Base-by-base conservation (phyloP, 2,888 invertebrate genomes). In the Ormia ochracea region DNA sequence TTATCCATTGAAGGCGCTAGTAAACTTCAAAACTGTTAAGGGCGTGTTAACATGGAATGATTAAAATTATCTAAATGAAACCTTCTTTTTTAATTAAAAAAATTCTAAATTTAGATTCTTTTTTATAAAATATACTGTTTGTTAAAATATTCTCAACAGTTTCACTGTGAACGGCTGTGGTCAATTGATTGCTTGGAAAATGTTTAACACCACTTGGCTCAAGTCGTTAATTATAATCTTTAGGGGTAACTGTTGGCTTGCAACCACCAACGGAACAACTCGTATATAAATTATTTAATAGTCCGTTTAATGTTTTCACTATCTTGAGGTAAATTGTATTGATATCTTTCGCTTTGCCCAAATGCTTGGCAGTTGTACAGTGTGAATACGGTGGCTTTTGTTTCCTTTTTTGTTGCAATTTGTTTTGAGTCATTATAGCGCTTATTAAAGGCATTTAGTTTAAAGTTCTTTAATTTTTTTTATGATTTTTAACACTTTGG, bases 401-500 rank as follows among this genome's bases (percentile, higher is more conserved):
- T 59, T 63, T 12, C 38, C 12, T 45, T 69, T 69, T 59, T 26
- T 56, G 59, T 52, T 65, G 19, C 52, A 50, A 28, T 23, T 58
- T 63, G 36, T 63, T 63, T 17, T 52, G 74, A 70, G 78, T 65
- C 70, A 81, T 81, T 81, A n/a, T n/a, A 78, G 52, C 38, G 33
- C 28, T 10, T 38, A 78, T 66, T 68, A 79, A 66, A 61, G 54
- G 69, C 59, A 74, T 81, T 81, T 74, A 78, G 56, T 61, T 81
- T 73, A 31, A 9, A 48, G 28, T 31, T 33, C 41, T 66, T 48
- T 41, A 31, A 38, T 38, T 78, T 56, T 77, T 52, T 75, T 72
- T 66, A 78, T 73, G 17, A 36, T 33, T 56, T 56, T 80, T 80
- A 70, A 76, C 72, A 80, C 70, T 70, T 65, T 52, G 65, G 52